Base-by-base conservation (phyloP, 2,113 vertebrate genomes). In the Coptodon rendalli region DNA sequence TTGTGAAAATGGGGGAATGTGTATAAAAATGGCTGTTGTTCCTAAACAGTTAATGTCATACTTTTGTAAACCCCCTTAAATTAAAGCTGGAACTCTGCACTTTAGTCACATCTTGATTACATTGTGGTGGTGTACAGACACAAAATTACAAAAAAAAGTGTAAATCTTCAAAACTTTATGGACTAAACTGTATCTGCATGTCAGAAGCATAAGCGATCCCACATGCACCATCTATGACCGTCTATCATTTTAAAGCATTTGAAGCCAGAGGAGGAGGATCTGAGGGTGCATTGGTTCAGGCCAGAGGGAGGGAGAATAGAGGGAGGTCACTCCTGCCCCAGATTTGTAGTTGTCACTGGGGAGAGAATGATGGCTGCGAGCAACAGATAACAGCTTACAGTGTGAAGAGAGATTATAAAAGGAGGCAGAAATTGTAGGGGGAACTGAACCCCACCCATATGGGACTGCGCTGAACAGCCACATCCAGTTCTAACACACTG, bases 281-380 rank as follows among this genome's bases (percentile, higher is more conserved):
- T 87, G 40, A 84, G 24, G 76, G 56, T 40, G 76, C 50, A 90
- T 63, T 82, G 56, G 84, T 89, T 88, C 9, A 61, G 36, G 66
- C 84, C 53, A 48, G 54, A 85, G 81, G 61, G 66, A 79, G 82
- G 82, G 22, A 78, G 45, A 53, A 52, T 53, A 71, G 81, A 86
- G 87, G 66, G 73, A 87, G 91, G 94, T 91, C 86, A 80, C 43
- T 83, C 16, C 83, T 94, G 93, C 81, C 86, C 87, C 92, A 95
- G 89, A 95, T 95, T 93, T 94, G 86, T 86, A 94, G 87, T 90
- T 93, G 92, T 92, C 95, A 91, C 93, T 93, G 90, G 86, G 61
- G 85, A 91, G 73, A 94, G 88, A 95, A 92, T 94, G 88, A 93
- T 94, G 89, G 89, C 90, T 95, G 68, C 43, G 22, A 91, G 93